Evolutionary conservation across 2,888 invertebrate species (phyloP).

Genomic region (Eupeodes luniger): DNA sequence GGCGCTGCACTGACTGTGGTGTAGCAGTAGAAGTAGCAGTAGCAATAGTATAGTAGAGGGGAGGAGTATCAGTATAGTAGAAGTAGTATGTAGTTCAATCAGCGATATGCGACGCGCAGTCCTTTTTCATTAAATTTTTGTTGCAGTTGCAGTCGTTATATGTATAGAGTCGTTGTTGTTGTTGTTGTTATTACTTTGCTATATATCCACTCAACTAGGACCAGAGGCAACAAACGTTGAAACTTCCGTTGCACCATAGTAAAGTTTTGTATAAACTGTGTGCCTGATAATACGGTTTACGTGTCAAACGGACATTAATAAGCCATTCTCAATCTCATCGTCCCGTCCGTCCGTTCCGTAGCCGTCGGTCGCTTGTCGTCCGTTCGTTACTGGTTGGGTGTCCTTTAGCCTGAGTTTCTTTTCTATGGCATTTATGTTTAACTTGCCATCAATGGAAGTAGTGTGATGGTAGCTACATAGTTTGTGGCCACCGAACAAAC

Average conservation of each 20-base stretch:
- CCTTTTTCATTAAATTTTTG: slow-evolving; percentile 59
- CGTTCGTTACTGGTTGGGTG: background rate
- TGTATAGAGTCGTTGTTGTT: slow-evolving; percentile 8
- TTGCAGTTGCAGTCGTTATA: background rate
- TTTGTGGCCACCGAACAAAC: slow-evolving; percentile 4
- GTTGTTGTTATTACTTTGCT: too few relatives aligned
- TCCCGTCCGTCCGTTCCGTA: background rate
- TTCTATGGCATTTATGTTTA: background rate
- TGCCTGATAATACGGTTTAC: slow-evolving; percentile 55
- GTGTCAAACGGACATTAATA: slow-evolving; percentile 70
- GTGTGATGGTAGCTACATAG: background rate
- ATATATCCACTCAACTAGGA: too few relatives aligned
- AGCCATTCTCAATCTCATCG: slow-evolving; percentile 46
- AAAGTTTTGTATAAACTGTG: slow-evolving; percentile 8
- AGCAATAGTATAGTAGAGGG: too few relatives aligned
- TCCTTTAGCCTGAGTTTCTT: slow-evolving; percentile 49
- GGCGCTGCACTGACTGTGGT: background rate
- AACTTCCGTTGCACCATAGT: slow-evolving; percentile 25
- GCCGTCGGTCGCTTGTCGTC: too few relatives aligned
- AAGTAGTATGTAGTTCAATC: background rate
- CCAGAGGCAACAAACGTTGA: background rate
- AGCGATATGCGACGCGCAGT: background rate
- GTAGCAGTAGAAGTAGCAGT: too few relatives aligned
- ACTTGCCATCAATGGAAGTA: slow-evolving; percentile 10
- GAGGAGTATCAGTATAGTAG: too few relatives aligned